Evolutionary conservation across 2,888 invertebrate species (phyloP).

Genomic region (Ectobius pallidus): DNA sequence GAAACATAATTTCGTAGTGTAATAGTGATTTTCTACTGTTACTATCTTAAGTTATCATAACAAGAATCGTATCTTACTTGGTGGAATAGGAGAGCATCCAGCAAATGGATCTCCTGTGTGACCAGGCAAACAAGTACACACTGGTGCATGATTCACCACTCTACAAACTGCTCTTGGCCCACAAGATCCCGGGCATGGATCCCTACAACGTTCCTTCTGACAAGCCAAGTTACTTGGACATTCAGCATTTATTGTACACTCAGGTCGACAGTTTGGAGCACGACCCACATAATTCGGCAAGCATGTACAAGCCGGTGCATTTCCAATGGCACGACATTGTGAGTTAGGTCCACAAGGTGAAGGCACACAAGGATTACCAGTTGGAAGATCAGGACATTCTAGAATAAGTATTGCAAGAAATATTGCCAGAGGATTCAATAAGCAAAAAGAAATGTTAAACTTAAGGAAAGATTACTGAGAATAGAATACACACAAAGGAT

Average conservation of each 20-base stretch:
- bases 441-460: constrained; percentile 10
- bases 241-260: constrained; percentile 75
- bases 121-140: constrained; percentile 72
- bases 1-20: too few species aligned
- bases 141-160: constrained; percentile 73
- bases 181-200: constrained; percentile 78
- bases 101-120: constrained; percentile 55
- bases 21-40: too few species aligned
- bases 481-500: not conserved
- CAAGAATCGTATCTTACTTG: constrained; percentile 49
- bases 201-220: constrained; percentile 71
- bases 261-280: constrained; percentile 73
- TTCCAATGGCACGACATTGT: constrained; percentile 70
- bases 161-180: constrained; percentile 73
- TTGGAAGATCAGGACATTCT: constrained; percentile 27
- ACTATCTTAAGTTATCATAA: too few species aligned
- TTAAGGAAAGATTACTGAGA: not conserved
- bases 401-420: constrained; percentile 19
- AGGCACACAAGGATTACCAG: constrained; percentile 67
- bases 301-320: constrained; percentile 61
- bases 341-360: constrained; percentile 80
- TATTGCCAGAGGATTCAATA: constrained; percentile 47
- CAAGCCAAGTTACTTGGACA: constrained; percentile 67
- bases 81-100: constrained; percentile 46
- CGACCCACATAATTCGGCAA: constrained; percentile 64